Conservation (phyloP, 2,888 invertebrate genomes). For the Drosophila yooni region DNA sequence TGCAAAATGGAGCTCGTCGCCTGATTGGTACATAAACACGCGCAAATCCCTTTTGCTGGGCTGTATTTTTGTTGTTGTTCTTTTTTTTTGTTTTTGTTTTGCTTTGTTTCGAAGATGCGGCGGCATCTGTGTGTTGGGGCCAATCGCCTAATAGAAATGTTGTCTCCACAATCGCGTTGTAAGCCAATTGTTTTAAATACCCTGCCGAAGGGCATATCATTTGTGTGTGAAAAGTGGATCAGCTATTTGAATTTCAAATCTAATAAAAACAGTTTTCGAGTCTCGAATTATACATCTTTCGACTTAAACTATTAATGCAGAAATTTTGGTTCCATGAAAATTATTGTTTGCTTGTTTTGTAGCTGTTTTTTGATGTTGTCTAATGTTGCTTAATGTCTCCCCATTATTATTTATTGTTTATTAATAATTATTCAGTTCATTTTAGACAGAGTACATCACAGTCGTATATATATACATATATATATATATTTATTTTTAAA, state of each 20-base stretch:
- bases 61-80: background rate
- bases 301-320: too few species aligned
- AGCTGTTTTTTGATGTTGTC: background rate
- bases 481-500: background rate
- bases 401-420: background rate
- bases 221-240: background rate
- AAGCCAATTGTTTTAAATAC: slow-evolving; percentile 34
- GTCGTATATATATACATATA: background rate
- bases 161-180: slow-evolving; percentile 9
- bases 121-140: slow-evolving; percentile 29
- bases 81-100: background rate
- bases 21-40: slow-evolving; percentile 78
- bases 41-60: slow-evolving; percentile 67
- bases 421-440: background rate
- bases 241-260: background rate
- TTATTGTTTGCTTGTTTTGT: too few species aligned
- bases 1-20: slow-evolving; percentile 72
- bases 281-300: background rate
- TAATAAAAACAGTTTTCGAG: background rate
- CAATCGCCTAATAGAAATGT: slow-evolving; percentile 55
- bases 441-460: slow-evolving; percentile 7
- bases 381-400: too few species aligned
- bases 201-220: slow-evolving; percentile 4
- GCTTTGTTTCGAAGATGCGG: slow-evolving; percentile 44
- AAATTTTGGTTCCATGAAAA: background rate